A percentile compares a stretch with the other conserved stretches of the same genome.
Evolutionary conservation across 2,113 vertebrate species (phyloP).

Genomic region (Anguilla rostrata): DNA sequence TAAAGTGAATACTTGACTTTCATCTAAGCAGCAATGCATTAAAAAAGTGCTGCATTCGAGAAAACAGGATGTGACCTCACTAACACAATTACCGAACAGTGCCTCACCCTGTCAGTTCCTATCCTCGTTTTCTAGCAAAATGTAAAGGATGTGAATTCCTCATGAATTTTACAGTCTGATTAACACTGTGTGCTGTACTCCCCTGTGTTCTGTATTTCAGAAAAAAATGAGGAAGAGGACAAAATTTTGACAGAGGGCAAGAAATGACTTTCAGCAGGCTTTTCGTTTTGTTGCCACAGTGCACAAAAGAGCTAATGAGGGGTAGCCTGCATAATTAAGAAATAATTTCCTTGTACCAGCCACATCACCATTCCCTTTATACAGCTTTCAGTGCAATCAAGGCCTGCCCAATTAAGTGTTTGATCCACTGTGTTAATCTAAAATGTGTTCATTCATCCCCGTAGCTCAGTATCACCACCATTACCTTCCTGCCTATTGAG

Average conservation of each 20-base stretch:
- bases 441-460: constrained; percentile 56
- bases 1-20: not conserved
- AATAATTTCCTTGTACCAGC: constrained; percentile 67
- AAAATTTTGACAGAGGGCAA: constrained; percentile 3
- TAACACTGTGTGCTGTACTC: not conserved
- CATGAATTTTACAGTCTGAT: constrained; percentile 9
- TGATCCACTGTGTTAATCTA: constrained; percentile 64
- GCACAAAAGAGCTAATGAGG: constrained; percentile 56
- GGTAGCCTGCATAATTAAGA: constrained; percentile 64
- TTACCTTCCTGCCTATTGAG: not conserved
- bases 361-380: constrained; percentile 66
- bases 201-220: not conserved
- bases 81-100: not conserved
- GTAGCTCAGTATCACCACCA: constrained; percentile 37
- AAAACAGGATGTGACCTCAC: constrained; percentile 4
- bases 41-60: not conserved
- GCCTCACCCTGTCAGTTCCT: not conserved
- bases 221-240: constrained; percentile 27
- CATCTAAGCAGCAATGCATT: constrained; percentile 1
- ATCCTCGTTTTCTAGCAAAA: not conserved
- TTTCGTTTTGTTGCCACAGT: constrained; percentile 14
- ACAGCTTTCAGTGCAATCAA: constrained; percentile 61
- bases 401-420: constrained; percentile 62
- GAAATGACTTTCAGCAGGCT: constrained; percentile 1
- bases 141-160: not conserved